Evolutionary conservation across 2,113 vertebrate species (phyloP).

Genomic region (Oenanthe oenanthe): DNA sequence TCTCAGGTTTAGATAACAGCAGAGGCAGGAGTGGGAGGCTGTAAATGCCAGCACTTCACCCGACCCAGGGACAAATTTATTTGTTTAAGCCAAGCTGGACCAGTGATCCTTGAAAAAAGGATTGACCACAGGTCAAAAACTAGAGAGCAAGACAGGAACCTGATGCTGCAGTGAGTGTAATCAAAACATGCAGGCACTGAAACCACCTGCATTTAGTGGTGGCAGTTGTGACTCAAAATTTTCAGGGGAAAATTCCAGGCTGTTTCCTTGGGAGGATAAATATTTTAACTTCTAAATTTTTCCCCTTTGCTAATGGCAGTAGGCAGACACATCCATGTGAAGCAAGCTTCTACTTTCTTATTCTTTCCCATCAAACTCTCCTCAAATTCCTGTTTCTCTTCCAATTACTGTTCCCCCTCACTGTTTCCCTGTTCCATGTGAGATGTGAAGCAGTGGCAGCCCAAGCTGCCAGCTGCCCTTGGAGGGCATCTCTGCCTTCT

Average conservation of each 20-base stretch:
- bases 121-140: background rate
- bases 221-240: background rate
- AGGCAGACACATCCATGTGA: background rate
- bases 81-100: background rate
- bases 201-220: background rate
- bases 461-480: background rate
- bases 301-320: background rate
- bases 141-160: background rate
- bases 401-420: background rate
- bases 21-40: background rate
- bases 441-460: background rate
- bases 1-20: background rate
- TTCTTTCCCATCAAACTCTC: background rate
- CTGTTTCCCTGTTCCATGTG: background rate
- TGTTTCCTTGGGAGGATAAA: background rate
- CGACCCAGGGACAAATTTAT: background rate
- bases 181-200: background rate
- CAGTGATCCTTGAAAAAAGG: background rate
- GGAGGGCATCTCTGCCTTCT: background rate
- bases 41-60: background rate
- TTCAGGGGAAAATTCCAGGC: background rate
- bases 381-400: background rate
- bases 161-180: background rate
- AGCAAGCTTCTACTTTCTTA: background rate
- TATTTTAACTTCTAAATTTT: background rate